Evolutionary conservation across 2,888 invertebrate species (phyloP).

Genomic region (Polyommatus icarus): DNA sequence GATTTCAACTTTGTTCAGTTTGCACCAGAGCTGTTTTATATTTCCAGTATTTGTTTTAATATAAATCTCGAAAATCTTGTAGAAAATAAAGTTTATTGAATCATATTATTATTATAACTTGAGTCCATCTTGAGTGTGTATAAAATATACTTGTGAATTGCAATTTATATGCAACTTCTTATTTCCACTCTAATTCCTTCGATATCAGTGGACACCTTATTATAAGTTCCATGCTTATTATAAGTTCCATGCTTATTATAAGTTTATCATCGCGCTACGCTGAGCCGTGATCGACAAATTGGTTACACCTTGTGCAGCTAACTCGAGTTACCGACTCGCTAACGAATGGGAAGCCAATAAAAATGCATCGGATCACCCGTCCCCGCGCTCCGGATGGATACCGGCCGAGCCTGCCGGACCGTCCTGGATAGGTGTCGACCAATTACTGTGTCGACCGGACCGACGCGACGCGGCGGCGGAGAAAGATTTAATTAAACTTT

Average conservation of each 20-base stretch:
- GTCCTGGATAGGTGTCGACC: background rate
- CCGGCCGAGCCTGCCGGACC: background rate
- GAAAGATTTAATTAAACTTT: conserved; percentile 1
- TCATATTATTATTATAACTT: background rate
- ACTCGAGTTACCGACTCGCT: background rate
- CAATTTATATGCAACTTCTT: background rate
- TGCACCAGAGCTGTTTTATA: background rate
- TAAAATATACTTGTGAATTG: background rate
- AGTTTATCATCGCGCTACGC: background rate
- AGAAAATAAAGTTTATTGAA: background rate
- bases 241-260: background rate
- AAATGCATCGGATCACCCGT: background rate
- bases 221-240: conserved; percentile 13
- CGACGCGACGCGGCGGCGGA: background rate
- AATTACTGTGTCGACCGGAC: background rate
- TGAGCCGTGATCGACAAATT: background rate
- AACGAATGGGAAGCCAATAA: background rate
- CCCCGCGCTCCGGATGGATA: background rate
- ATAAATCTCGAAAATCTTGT: background rate
- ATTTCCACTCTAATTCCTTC: conserved; percentile 1
- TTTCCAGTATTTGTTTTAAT: background rate
- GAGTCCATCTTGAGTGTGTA: background rate
- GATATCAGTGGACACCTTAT: background rate
- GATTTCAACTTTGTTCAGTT: background rate
- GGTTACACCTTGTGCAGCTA: background rate